These are phyloP conservation scores for Silurus glanis DNA, from an alignment of 2,113 vertebrate species.

Conservation along the genomic window DNA sequence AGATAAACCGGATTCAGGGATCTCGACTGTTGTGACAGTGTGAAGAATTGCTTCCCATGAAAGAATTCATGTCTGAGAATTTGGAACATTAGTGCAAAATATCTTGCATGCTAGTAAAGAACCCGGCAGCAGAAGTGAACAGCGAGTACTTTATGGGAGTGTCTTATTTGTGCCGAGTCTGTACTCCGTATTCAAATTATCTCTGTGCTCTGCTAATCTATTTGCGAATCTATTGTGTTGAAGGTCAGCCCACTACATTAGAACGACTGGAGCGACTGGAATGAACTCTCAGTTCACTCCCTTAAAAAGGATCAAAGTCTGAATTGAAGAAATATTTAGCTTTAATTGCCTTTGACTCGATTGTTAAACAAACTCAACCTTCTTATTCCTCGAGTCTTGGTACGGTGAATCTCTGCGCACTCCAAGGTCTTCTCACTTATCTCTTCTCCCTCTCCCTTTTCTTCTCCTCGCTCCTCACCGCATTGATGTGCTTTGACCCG, in stretches of 20 bases:
- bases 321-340: neutral
- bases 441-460: neutral
- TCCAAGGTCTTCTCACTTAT: neutral
- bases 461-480: neutral
- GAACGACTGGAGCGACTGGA: neutral
- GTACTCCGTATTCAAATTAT: neutral
- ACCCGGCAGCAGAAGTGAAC: neutral
- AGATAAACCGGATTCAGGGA: neutral
- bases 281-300: neutral
- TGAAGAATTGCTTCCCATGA: neutral
- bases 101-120: neutral
- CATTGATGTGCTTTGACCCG: neutral
- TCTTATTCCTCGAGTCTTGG: neutral
- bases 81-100: neutral
- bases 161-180: neutral
- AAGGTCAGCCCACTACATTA: neutral
- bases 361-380: neutral
- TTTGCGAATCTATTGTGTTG: neutral
- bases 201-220: neutral
- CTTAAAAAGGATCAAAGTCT: neutral
- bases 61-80: neutral
- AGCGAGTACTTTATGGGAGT: neutral
- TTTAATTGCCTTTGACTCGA: neutral
- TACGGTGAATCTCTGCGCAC: neutral
- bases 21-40: neutral